Conservation (phyloP, 1,140 invertebrate genomes). For the Zaprionus nigranus region DNA sequence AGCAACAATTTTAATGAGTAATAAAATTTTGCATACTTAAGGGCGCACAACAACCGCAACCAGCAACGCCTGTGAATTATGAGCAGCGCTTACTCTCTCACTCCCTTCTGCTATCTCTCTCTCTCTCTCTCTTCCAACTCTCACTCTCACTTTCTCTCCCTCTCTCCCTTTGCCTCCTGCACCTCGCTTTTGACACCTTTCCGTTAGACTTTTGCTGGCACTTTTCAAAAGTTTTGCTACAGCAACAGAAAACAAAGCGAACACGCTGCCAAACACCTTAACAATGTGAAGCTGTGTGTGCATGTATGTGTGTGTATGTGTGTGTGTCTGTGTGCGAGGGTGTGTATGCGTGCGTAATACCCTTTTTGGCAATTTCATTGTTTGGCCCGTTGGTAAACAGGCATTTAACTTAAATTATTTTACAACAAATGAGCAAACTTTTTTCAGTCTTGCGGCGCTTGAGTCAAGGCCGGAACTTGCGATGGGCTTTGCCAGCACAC, state of each 20-base stretch:
- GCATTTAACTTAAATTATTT: constrained; percentile 69
- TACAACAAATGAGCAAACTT: constrained; percentile 44
- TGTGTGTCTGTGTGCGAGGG: neutral
- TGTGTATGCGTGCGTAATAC: neutral
- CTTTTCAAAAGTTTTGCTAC: constrained; percentile 44
- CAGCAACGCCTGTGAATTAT: constrained; percentile 20
- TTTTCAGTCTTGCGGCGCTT: constrained; percentile 22
- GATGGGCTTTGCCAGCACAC: neutral
- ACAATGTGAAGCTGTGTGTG: constrained; percentile 17
- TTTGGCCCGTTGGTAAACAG: constrained; percentile 66
- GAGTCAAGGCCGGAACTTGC: constrained; percentile 18
- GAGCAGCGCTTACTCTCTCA: neutral
- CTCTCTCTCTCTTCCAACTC: neutral
- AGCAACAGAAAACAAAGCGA: constrained; percentile 15
- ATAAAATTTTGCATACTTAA: constrained; percentile 73
- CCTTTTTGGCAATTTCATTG: constrained; percentile 43
- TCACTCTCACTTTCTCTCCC: neutral
- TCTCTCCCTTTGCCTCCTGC: neutral
- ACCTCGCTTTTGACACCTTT: constrained; percentile 44
- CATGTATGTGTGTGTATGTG: neutral
- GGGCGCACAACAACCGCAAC: constrained; percentile 44
- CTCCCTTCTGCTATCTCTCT: neutral
- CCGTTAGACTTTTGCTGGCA: constrained; percentile 33
- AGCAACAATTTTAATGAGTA: constrained; percentile 73
- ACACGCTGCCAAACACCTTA: constrained; percentile 32